Percentiles rank a stretch among this genome's conserved stretches.
Conservation (phyloP, 2,888 invertebrate genomes). For the Campopleginae sp. region DNA sequence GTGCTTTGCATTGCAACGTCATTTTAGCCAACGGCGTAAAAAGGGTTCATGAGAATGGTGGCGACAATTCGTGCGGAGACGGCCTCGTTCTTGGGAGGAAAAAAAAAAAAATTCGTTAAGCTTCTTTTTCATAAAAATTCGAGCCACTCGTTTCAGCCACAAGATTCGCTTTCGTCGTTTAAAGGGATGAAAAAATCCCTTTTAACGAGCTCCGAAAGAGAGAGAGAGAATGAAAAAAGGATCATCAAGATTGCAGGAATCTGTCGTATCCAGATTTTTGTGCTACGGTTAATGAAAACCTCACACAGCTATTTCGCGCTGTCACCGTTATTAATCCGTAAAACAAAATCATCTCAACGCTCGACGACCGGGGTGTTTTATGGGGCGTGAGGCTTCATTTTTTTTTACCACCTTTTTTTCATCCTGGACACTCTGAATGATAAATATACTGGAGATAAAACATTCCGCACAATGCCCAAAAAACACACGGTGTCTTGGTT, state of each 20-base stretch:
- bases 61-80: conserved; percentile 1
- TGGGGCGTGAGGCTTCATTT: conserved; percentile 4
- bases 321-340: conserved; percentile 41
- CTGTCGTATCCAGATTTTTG: conserved; percentile 53
- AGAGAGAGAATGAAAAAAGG: conserved; percentile 2
- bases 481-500: conserved; percentile 14
- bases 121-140: conserved; percentile 27
- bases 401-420: conserved; percentile 22
- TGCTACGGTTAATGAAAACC: conserved; percentile 54
- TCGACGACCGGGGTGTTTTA: conserved; percentile 21
- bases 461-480: conserved; percentile 47
- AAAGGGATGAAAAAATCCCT: background rate
- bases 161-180: background rate
- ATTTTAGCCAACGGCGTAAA: background rate
- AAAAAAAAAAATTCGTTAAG: conserved; percentile 16
- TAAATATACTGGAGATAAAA: conserved; percentile 52
- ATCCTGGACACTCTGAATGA: conserved; percentile 18
- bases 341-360: conserved; percentile 37
- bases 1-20: background rate
- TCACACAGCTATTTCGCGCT: conserved; percentile 10
- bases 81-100: background rate
- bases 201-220: conserved; percentile 22
- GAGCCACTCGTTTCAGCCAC: conserved; percentile 1
- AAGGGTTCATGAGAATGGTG: background rate
- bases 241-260: conserved; percentile 36